Evolutionary conservation across 2,888 invertebrate species (phyloP).

Genomic region (Lasioglossum morio): DNA sequence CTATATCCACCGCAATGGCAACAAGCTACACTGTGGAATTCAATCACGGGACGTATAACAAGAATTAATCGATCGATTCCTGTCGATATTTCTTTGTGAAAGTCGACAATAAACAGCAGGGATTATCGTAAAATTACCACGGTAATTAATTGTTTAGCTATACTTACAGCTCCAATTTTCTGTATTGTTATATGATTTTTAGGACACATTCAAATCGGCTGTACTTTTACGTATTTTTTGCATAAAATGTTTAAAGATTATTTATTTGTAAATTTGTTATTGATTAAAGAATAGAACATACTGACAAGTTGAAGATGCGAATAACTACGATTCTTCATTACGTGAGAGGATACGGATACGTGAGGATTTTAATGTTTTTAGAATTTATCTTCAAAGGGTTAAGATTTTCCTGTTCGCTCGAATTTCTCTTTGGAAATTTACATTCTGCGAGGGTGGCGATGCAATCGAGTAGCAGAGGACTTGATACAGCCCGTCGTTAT

Average conservation of each 20-base stretch:
- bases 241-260: neutral
- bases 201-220: neutral
- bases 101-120: neutral
- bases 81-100: conserved; percentile 6
- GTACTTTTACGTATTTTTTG: too few relatives aligned
- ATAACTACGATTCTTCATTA: too few relatives aligned
- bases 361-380: neutral
- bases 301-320: too few relatives aligned
- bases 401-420: neutral
- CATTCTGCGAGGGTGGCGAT: neutral
- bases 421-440: neutral
- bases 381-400: neutral
- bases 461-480: conserved; percentile 10
- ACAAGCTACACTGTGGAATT: conserved; percentile 34
- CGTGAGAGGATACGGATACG: neutral
- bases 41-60: conserved; percentile 23
- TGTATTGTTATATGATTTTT: neutral
- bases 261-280: neutral
- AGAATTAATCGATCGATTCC: conserved; percentile 33
- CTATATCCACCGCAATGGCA: conserved; percentile 17
- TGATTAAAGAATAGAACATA: too few relatives aligned
- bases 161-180: neutral
- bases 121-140: neutral
- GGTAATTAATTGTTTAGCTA: neutral
- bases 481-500: conserved; percentile 21